phyloP scores from a whole-genome alignment of 2,113 vertebrate genomes.

The Alligator sinensis region DNA sequence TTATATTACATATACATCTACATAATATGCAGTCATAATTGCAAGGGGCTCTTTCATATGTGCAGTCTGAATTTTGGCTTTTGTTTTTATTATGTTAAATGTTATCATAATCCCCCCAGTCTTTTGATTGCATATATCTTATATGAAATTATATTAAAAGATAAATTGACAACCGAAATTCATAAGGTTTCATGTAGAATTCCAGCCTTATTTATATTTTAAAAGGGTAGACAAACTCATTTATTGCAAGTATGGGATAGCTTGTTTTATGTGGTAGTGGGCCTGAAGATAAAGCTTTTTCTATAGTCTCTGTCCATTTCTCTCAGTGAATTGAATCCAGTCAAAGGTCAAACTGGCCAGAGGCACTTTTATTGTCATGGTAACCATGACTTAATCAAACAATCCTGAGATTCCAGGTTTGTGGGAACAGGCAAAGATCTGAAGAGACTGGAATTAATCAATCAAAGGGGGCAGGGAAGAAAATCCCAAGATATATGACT shows the following conservation, averaged over 20 bases:
- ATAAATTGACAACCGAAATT: slow-evolving; percentile 2
- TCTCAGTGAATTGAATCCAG: slow-evolving; percentile 85
- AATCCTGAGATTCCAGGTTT: slow-evolving; percentile 87
- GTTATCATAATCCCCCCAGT: not conserved
- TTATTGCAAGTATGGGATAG: slow-evolving; percentile 7
- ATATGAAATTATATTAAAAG: not conserved
- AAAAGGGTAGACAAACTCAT: not conserved
- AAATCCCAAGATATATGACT: slow-evolving; percentile 81
- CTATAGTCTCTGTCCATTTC: slow-evolving; percentile 77
- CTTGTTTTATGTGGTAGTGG: slow-evolving; percentile 40
- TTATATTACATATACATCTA: not conserved
- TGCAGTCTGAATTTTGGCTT: not conserved
- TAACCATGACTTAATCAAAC: slow-evolving; percentile 90
- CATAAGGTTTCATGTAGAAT: not conserved
- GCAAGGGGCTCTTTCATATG: not conserved
- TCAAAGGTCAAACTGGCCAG: slow-evolving; percentile 90
- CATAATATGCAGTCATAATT: not conserved
- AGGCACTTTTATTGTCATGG: slow-evolving; percentile 87
- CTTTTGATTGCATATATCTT: not conserved
- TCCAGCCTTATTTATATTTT: slow-evolving; percentile 34
- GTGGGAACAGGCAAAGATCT: slow-evolving; percentile 76
- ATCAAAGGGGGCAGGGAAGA: slow-evolving; percentile 71
- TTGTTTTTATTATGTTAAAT: not conserved
- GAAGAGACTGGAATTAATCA: slow-evolving; percentile 80
- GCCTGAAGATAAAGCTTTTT: slow-evolving; percentile 25